Evolutionary conservation across 1,140 invertebrate genomes (phyloP).

Genomic region (Philotrypesis tridentata): DNA sequence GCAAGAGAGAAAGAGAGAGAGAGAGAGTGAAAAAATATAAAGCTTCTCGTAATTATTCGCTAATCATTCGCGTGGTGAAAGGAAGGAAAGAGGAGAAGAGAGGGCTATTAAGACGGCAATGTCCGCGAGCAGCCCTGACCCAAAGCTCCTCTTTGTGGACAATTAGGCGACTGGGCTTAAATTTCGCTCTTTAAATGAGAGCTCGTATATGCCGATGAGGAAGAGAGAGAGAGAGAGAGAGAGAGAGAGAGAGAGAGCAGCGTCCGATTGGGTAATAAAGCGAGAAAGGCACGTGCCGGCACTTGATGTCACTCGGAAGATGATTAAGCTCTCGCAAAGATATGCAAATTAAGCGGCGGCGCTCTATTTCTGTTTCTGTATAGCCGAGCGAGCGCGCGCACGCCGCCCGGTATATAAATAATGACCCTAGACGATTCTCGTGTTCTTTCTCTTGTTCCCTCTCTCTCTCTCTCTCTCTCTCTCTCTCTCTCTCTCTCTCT

Average conservation of each 20-base stretch:
- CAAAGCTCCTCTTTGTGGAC: neutral
- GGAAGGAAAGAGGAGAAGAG: constrained; percentile 1
- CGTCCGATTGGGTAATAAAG: constrained; percentile 49
- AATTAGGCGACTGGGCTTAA: constrained; percentile 30
- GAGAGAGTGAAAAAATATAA: neutral
- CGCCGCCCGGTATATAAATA: constrained; percentile 44
- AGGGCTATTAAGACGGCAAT: constrained; percentile 35
- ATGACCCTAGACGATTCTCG: constrained; percentile 45
- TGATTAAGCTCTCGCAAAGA: constrained; percentile 53
- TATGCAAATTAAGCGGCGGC: constrained; percentile 50
- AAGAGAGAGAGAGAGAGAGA: constrained; percentile 11
- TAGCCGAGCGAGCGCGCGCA: neutral
- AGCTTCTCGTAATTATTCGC: constrained; percentile 65
- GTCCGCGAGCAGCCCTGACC: constrained; percentile 33
- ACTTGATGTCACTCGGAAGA: constrained; percentile 53
- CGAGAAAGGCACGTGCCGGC: constrained; percentile 51
- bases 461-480: neutral
- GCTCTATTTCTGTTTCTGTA: constrained; percentile 48
- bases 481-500: neutral
- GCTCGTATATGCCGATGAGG: constrained; percentile 16
- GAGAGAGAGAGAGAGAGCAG: neutral
- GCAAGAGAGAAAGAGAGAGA: neutral
- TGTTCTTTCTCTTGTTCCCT: neutral
- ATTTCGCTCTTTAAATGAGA: constrained; percentile 35
- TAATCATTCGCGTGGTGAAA: constrained; percentile 62